Evolutionary conservation across 2,888 invertebrate species (phyloP).

Genomic region (Lymantria monacha): DNA sequence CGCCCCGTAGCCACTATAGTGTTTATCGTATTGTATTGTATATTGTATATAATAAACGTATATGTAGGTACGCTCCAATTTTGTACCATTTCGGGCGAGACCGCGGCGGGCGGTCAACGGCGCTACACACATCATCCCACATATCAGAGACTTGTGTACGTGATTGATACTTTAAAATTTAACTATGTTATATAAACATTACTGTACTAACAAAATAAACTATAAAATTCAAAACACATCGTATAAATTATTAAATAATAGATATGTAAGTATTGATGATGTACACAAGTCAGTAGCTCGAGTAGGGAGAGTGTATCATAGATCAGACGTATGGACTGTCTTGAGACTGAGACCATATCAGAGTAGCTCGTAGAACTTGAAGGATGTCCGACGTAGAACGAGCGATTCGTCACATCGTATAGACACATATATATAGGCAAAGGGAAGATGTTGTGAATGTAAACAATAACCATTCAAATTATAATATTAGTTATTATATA

Average conservation of each 20-base stretch:
- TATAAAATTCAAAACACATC: slow-evolving; percentile 4
- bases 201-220: slow-evolving; percentile 14
- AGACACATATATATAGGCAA: slow-evolving; percentile 28
- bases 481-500: slow-evolving; percentile 29
- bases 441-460: slow-evolving; percentile 52
- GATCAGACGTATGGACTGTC: slow-evolving; percentile 76
- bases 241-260: slow-evolving; percentile 7
- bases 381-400: slow-evolving; percentile 74
- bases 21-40: slow-evolving; percentile 74
- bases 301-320: slow-evolving; percentile 77
- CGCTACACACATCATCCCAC: slow-evolving; percentile 79
- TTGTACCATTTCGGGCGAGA: slow-evolving; percentile 65
- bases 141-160: slow-evolving; percentile 77
- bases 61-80: slow-evolving; percentile 69
- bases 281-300: slow-evolving; percentile 74
- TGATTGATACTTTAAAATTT: slow-evolving; percentile 44
- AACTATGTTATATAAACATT: slow-evolving; percentile 10
- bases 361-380: slow-evolving; percentile 68
- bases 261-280: slow-evolving; percentile 47
- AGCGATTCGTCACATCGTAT: slow-evolving; percentile 58
- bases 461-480: slow-evolving; percentile 56
- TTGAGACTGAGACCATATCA: slow-evolving; percentile 82
- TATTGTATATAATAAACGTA: slow-evolving; percentile 79
- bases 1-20: slow-evolving; percentile 67
- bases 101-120: slow-evolving; percentile 61